phyloP scores from a whole-genome alignment of 2,797 vertebrate species.

The Toxotes lorentzi region DNA sequence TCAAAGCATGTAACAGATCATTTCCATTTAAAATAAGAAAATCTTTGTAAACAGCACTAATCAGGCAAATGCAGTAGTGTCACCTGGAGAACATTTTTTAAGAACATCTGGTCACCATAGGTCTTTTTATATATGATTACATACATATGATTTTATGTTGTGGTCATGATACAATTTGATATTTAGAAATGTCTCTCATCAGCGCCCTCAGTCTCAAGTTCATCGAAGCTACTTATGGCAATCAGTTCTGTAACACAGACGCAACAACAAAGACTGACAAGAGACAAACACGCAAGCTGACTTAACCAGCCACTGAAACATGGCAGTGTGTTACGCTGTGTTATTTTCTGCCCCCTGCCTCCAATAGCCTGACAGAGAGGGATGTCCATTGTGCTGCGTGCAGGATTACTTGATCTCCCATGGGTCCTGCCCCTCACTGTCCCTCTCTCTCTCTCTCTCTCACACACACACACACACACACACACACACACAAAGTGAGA shows the following conservation, averaged over 20 bases:
- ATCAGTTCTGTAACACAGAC: conserved; percentile 29
- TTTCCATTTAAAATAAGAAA: not conserved
- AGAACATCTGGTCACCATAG: conserved; percentile 5
- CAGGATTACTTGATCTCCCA: conserved; percentile 83
- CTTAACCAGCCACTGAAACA: conserved; percentile 86
- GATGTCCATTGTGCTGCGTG: conserved; percentile 83
- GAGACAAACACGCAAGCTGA: conserved; percentile 49
- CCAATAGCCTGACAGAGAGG: conserved; percentile 72
- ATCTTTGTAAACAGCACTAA: not conserved
- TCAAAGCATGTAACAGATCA: not conserved
- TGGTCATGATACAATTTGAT: not conserved
- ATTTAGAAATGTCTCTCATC: not conserved
- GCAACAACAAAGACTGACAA: conserved; percentile 26
- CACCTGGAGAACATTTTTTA: not conserved
- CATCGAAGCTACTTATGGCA: not conserved
- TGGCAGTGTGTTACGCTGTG: conserved; percentile 81
- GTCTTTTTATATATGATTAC: too few relatives aligned
- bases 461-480: not conserved
- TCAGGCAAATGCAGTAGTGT: not conserved
- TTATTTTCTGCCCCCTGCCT: conserved; percentile 79
- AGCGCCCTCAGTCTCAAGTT: not conserved
- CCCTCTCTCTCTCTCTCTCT: conserved; percentile 53
- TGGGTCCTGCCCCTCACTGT: conserved; percentile 79
- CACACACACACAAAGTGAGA: not conserved
- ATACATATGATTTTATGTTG: not conserved